Base-by-base conservation (phyloP, 92 coral and sea anemone species). In the Porites cylindrica region DNA sequence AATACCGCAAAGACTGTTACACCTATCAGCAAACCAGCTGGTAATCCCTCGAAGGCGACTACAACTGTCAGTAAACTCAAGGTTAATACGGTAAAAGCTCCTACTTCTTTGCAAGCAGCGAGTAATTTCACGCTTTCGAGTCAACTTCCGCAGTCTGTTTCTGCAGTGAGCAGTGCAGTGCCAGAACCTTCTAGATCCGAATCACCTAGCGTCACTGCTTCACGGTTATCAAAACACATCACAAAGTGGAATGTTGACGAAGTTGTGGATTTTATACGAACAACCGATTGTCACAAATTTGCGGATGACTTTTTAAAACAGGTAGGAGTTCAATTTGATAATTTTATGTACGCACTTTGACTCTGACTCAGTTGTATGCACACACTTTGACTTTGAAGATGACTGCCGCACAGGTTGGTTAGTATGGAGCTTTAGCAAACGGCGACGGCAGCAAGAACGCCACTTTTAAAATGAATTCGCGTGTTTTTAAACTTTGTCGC, bases 231-330 rank as follows among this genome's bases (percentile, higher is more conserved):
- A 29, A 92, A 88, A 24, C 94, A 93, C 67, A 89, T 93, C 16
- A 76, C 93, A 7, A 61, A 84, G 63, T 95, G 98, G 98, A 88
- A 79, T 43, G 94, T 88, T 16, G 17, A 82, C 47, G 96, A 95
- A 4, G 96, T 93, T 0, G 92, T 89, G 18, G 87, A 90, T 80
- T 95, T 85, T 70, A 82, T 95, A 12, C 84, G 65, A 38, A 72
- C 93, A 23, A 95, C 94, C 11, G 98, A 87, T 62, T 95, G 94
- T 61, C 73, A 79, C 78, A 89, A 73, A 58, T 95, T 93, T 72
- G 93, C 94, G 6, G 76, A 88, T 32, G 88, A 90, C 77, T 95
- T 95, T 76, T 72, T 72, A 72, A 95, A 89, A 80, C 96, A 94
- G 96, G 98, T 94, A 74, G 67, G 87, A 10, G 71, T 10, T 14